Percentiles rank a stretch among this genome's conserved stretches.
Conservation (phyloP, 1,140 invertebrate species). For the Lepeophtheirus salmonis region DNA sequence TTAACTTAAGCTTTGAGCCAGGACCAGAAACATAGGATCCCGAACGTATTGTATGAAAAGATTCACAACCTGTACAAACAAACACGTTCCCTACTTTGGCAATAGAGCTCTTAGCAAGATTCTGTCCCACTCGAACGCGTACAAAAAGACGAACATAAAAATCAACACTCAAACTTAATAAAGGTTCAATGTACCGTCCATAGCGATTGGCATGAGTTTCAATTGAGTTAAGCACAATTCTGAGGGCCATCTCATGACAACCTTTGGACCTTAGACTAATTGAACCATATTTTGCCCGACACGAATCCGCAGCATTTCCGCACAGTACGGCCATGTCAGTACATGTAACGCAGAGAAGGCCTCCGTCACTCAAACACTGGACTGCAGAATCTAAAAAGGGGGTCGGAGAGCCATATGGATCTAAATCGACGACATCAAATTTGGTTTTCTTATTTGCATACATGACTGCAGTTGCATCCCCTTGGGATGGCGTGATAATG, state of each 20-base stretch:
- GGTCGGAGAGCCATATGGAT: slow-evolving; percentile 90
- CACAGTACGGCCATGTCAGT: slow-evolving; percentile 91
- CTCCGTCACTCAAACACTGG: slow-evolving; percentile 52
- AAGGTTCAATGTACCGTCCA: slow-evolving; percentile 71
- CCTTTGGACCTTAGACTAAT: slow-evolving; percentile 62
- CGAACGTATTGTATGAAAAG: slow-evolving; percentile 50
- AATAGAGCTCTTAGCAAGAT: slow-evolving; percentile 21
- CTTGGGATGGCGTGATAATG: not conserved
- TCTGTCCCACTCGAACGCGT: slow-evolving; percentile 46
- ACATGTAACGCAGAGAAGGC: slow-evolving; percentile 76
- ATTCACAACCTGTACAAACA: slow-evolving; percentile 71
- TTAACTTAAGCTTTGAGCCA: slow-evolving; percentile 41
- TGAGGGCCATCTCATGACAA: slow-evolving; percentile 80
- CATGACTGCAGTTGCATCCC: slow-evolving; percentile 31
- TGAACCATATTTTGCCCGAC: slow-evolving; percentile 81
- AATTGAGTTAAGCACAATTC: slow-evolving; percentile 76
- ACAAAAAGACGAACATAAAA: slow-evolving; percentile 96
- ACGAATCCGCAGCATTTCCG: slow-evolving; percentile 84
- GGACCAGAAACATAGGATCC: slow-evolving; percentile 36
- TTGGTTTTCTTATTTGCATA: slow-evolving; percentile 54
- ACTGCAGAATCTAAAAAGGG: slow-evolving; percentile 83
- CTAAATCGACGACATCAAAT: slow-evolving; percentile 68
- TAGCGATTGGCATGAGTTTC: slow-evolving; percentile 79
- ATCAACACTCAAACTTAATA: slow-evolving; percentile 79
- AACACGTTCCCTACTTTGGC: slow-evolving; percentile 68